Evolutionary conservation across 2,113 vertebrate species (phyloP).

Genomic region (Pipa parva): DNA sequence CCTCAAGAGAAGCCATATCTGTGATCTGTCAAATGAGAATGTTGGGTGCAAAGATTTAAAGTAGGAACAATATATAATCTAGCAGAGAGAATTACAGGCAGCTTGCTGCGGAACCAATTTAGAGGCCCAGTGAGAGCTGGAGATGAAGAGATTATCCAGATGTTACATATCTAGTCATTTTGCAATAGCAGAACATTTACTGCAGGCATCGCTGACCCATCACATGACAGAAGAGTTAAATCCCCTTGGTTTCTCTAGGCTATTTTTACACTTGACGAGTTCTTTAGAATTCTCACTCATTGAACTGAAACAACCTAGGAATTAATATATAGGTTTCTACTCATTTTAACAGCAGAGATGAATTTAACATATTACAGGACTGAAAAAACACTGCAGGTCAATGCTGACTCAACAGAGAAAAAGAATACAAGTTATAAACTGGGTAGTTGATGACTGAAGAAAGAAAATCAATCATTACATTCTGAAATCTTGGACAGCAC

Average conservation of each 20-base stretch:
- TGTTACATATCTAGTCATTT: constrained; percentile 18
- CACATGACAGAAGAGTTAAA: constrained; percentile 1
- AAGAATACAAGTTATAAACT: not conserved
- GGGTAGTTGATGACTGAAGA: no score
- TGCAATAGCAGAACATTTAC: not conserved
- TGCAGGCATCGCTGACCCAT: not conserved
- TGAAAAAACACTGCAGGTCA: not conserved
- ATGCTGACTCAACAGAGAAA: not conserved
- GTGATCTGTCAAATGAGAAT: not conserved
- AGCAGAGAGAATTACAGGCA: not conserved
- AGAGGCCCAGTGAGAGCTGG: constrained; percentile 8
- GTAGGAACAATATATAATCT: not conserved
- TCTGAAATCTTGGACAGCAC: no score
- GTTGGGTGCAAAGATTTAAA: not conserved
- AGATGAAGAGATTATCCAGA: constrained; percentile 33
- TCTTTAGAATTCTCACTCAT: constrained; percentile 1
- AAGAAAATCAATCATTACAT: no score
- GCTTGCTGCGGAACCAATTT: constrained; percentile 23
- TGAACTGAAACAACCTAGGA: not conserved
- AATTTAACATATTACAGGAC: no score
- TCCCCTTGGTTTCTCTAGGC: not conserved
- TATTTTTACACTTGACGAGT: not conserved
- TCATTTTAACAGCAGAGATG: no score
- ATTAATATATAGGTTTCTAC: not conserved
- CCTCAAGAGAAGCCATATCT: not conserved